Evolutionary conservation across 2,113 vertebrate genomes (phyloP).

Genomic region (Meles meles): DNA sequence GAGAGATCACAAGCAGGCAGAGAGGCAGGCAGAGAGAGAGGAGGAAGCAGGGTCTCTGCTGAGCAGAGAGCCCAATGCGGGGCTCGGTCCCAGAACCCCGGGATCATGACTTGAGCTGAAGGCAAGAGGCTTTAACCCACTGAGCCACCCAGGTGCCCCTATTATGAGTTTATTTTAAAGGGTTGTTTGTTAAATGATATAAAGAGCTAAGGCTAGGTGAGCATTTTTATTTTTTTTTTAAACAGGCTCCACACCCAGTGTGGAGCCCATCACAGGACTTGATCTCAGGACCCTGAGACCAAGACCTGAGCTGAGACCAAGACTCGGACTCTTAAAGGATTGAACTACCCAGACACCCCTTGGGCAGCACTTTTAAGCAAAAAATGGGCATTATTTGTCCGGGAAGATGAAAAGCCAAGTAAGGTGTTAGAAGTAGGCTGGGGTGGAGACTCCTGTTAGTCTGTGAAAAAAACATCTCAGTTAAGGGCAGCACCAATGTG

Average conservation of each 20-base stretch:
- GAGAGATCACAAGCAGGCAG: too few relatives aligned
- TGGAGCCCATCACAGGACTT: not conserved
- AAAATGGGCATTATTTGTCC: not conserved
- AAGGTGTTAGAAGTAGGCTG: not conserved
- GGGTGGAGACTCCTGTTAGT: not conserved
- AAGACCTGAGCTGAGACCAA: not conserved
- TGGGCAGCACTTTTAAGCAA: not conserved
- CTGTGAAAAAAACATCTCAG: not conserved
- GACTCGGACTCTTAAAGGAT: not conserved
- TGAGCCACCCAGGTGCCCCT: too few relatives aligned
- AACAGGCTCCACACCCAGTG: too few relatives aligned
- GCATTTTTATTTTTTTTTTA: not conserved
- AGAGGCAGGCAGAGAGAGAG: too few relatives aligned
- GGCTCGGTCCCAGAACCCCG: too few relatives aligned
- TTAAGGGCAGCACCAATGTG: not conserved
- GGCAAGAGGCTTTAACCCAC: too few relatives aligned
- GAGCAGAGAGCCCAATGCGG: too few relatives aligned
- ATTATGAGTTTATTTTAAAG: conserved; percentile 23
- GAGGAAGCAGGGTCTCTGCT: too few relatives aligned
- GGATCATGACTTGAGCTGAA: too few relatives aligned
- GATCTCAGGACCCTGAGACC: not conserved
- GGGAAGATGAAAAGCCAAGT: not conserved
- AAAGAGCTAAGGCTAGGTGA: not conserved
- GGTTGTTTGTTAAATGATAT: not conserved
- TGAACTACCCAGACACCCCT: not conserved